Percentiles rank a stretch among this genome's conserved stretches.
Conservation (phyloP, 2,797 vertebrate species). For the Anomalospiza imberbis region DNA sequence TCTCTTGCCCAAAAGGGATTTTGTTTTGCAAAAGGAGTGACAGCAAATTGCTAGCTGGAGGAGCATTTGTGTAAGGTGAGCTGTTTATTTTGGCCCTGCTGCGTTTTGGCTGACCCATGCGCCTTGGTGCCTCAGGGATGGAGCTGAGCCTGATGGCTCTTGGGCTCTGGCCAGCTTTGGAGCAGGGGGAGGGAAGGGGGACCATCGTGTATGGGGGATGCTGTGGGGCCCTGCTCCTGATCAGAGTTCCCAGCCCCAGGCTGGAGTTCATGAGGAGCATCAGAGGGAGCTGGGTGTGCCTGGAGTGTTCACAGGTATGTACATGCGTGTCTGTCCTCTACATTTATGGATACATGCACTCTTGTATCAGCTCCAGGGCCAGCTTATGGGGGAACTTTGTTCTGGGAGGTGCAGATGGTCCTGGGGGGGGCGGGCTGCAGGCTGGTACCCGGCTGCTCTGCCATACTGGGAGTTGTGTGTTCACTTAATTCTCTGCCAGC, state of each 20-base stretch:
- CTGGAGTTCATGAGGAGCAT: background rate
- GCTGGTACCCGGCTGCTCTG: rapidly evolving
- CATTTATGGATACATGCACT: background rate
- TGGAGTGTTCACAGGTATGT: background rate
- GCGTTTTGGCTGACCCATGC: conserved; percentile 24
- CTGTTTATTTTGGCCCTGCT: conserved; percentile 49
- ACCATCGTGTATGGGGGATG: background rate
- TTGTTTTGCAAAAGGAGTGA: conserved; percentile 22
- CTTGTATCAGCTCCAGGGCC: background rate
- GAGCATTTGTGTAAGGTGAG: conserved; percentile 5
- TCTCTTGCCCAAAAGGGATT: background rate
- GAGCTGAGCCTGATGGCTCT: background rate
- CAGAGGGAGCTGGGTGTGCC: background rate
- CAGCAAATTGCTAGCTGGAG: conserved; percentile 37
- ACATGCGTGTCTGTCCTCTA: background rate
- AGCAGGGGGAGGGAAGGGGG: background rate
- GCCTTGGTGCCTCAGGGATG: background rate
- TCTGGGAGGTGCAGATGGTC: background rate
- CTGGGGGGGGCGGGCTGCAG: background rate
- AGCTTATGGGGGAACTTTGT: background rate
- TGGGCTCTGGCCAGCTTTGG: background rate
- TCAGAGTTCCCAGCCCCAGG: background rate
- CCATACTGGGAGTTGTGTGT: rapidly evolving
- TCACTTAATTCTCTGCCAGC: background rate
- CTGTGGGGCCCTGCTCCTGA: background rate